Base-by-base conservation (phyloP, 1,140 invertebrate species). In the Calliphora vicina region DNA sequence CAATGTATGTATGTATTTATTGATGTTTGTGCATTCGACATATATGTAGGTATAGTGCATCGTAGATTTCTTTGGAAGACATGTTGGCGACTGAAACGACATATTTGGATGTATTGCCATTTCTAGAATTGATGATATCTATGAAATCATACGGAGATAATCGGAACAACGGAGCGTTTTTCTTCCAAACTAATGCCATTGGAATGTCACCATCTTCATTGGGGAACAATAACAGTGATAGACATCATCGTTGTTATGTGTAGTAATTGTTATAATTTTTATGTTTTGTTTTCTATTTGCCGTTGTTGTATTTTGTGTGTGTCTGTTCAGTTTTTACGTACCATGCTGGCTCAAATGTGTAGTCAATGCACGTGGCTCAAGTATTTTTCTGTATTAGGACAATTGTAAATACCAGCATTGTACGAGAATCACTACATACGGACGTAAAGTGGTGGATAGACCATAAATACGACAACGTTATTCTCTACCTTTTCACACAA, bases 131-230 rank as follows among this genome's bases (percentile, higher is more conserved):
- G 29, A 76, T 76, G 73, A 76, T 76, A 76, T 76, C 73, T 76
- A 76, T 76, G 73, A 29, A 76, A 76, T 76, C 73, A 20, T 35
- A 76, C 73, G 27, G 29, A 76, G 73, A 76, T 76, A 76, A 76
- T 76, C 73, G 73, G 73, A 76, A 76, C 73, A 76, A 76, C 73
- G 73, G 73, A 76, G 73, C 17, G 73, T 76, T 76, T 76, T 76
- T 76, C 73, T 76, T 76, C 73, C 17, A n/a, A 76, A 76, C 73
- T 76, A 76, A 76, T 76, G 29, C 73, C 17, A 42, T 5, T 42
- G 73, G 73, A 76, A 76, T 76, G 73, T 29, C 15, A 29, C 20
- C 73, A 76, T 76, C 73, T 76, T 76, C 73, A 76, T 76, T 76
- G 73, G 73, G 73, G 73, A 76, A 76, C 73, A 76, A 76, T 76